Conservation (phyloP, 2,797 vertebrate genomes). For the Acipenser transmontanus region DNA sequence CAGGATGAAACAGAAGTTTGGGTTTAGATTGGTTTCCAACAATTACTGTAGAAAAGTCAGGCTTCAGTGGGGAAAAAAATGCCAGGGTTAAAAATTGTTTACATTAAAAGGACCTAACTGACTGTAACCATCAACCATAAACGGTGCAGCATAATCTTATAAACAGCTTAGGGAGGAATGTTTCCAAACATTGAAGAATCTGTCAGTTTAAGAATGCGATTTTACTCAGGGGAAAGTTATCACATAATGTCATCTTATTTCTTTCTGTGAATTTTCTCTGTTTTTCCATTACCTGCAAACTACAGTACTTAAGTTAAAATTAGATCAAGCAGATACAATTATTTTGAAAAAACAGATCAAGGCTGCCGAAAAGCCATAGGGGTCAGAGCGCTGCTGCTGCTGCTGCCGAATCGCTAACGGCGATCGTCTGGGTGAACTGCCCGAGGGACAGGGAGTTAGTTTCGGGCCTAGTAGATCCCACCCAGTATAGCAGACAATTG, state of each 20-base stretch:
- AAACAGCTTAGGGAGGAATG: background rate
- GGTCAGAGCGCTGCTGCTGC: too few species aligned
- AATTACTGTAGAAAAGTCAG: too few species aligned
- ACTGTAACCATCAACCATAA: background rate
- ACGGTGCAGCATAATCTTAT: background rate
- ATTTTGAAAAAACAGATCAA: too few species aligned
- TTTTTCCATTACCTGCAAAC: background rate
- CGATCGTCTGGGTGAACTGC: too few species aligned
- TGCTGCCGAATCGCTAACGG: too few species aligned
- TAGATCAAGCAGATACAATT: too few species aligned
- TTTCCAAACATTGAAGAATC: background rate
- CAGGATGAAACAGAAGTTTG: background rate
- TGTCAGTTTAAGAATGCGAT: slow-evolving; percentile 7
- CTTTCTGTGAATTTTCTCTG: background rate
- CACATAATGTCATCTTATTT: slow-evolving; percentile 6
- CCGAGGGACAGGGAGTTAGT: too few species aligned
- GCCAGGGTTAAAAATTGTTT: background rate
- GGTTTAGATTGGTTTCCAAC: background rate
- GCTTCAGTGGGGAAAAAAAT: background rate
- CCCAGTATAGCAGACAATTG: too few species aligned
- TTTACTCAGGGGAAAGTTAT: slow-evolving; percentile 2
- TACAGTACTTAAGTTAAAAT: too few species aligned
- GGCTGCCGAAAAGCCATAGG: too few species aligned
- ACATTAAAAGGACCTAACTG: background rate
- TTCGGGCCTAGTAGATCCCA: too few species aligned